Base-by-base conservation (phyloP, 1,140 invertebrate genomes). In the Ectropis grisescens region DNA sequence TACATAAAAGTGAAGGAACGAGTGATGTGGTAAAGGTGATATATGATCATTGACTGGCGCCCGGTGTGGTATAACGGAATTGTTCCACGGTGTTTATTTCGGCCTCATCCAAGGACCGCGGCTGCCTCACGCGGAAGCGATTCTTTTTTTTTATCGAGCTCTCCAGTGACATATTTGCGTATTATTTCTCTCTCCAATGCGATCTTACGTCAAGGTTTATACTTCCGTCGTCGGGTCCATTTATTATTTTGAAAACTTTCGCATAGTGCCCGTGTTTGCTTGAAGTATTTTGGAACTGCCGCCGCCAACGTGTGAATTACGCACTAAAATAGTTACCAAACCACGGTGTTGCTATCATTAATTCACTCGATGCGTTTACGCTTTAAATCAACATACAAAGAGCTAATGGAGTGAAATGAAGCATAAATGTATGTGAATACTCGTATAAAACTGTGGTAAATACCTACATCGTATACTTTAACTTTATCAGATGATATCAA, bases 211-310 rank as follows among this genome's bases (percentile, higher is more conserved):
- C 62, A 70, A 64, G 55, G 58, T 33, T 53, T 24, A 58, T 52
- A 58, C 52, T 59, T 74, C 69, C 57, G 56, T 74, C 60, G 51
- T 48, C 61, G 31, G 27, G n/a, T 41, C 35, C 53, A 61, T 72
- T 67, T 61, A 56, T 69, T 66, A 72, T 69, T 65, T 61, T 51
- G 64, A 66, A 65, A 62, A 61, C 51, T 61, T 59, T 37, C 41
- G 45, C 42, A 42, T 48, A 57, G 37, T 46, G 36, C 19, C 34
- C 37, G 35, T 57, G 50, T 61, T 58, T 58, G 46, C 41, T 39
- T 41, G 36, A 41, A 58, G 61, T 72, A 67, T 65, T 69, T 69
- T 60, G 42, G 58, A 65, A 60, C 47, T 52, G 54, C 52, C 53
- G 43, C 46, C 46, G 37, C 40, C 36, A 53, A 60, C 32, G 51